phyloP scores from a whole-genome alignment of 2,797 vertebrate genomes.

The Falco peregrinus region DNA sequence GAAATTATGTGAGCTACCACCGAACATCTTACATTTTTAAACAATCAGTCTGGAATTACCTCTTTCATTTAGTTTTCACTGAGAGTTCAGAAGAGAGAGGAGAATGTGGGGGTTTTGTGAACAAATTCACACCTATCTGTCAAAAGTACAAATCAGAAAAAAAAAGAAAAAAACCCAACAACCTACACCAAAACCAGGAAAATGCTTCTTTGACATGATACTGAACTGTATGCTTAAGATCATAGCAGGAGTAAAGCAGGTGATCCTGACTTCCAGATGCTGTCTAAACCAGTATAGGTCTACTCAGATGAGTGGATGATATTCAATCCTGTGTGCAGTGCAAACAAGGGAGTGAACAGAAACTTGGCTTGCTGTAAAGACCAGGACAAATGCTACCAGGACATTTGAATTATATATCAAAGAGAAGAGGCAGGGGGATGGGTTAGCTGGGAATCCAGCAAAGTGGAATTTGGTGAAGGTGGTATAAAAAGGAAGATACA shows the following conservation, averaged over 20 bases:
- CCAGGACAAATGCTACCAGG: not conserved
- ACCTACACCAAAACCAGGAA: not conserved
- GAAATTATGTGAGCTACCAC: not conserved
- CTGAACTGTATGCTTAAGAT: not conserved
- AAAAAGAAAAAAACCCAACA: not conserved
- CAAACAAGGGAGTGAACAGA: not conserved
- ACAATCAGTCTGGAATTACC: not conserved
- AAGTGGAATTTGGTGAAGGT: not conserved
- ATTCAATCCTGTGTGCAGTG: not conserved
- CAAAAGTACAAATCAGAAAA: not conserved
- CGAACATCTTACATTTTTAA: not conserved
- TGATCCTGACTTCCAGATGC: not conserved
- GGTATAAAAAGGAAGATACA: not conserved
- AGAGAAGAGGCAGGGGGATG: not conserved
- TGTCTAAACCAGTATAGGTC: not conserved
- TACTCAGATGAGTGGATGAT: not conserved
- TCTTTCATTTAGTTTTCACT: not conserved
- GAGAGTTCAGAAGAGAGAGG: not conserved
- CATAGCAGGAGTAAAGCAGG: not conserved
- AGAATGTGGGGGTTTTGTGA: rapidly evolving
- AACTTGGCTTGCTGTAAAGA: not conserved
- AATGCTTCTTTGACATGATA: not conserved
- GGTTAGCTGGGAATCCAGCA: not conserved
- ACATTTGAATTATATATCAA: not conserved
- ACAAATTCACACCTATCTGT: not conserved